Base-by-base conservation (phyloP, 2,888 invertebrate genomes). In the Rotaria sp. region DNA sequence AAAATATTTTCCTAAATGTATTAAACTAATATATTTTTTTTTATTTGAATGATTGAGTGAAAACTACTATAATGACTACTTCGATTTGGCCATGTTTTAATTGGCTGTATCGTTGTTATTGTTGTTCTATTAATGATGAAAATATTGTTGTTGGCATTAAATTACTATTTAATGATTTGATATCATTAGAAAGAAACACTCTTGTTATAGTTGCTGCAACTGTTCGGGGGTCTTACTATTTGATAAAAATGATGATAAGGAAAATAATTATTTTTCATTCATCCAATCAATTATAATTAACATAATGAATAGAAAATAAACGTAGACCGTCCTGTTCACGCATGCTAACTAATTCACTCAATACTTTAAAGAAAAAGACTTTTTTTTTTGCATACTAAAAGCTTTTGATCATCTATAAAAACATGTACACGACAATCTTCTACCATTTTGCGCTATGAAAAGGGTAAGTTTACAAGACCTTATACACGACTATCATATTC, bases 11-110 rank as follows among this genome's bases (percentile, higher is more conserved):
- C 99, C 99, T 88, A 99, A 93, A 92, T 99, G 97, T 88, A 99
- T 97, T 93, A 96, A 94, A 91, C 99, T 96, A 85, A 99, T 95
- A 90, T 99, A n/a, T n/a, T n/a, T n/a, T n/a, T 99, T 92, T 99
- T 97, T 95, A 99, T 99, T 87, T 99, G 92, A 0, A 98, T 99
- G 18, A 87, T 84, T 48, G 52, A 35, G 35, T 67, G 30, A 13
- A 67, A 30, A 67, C 30, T 35, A 35, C 35, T 35, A 67, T 57
- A 11, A 57, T 57, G 57, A 57, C 11, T n/a, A 57, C 26, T 57
- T 57, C 57, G 26, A 57, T 57, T 57, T 57, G 26, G 26, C 26
- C 57, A 26, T 57, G n/a, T 10, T 57, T n/a, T n/a, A 11, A 26
- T 57, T 57, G 26, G 26, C 11, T 3, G 26, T 7, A n/a, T 10